Base-by-base conservation (phyloP, 1,140 invertebrate species). In the Bombus sylvicola region DNA sequence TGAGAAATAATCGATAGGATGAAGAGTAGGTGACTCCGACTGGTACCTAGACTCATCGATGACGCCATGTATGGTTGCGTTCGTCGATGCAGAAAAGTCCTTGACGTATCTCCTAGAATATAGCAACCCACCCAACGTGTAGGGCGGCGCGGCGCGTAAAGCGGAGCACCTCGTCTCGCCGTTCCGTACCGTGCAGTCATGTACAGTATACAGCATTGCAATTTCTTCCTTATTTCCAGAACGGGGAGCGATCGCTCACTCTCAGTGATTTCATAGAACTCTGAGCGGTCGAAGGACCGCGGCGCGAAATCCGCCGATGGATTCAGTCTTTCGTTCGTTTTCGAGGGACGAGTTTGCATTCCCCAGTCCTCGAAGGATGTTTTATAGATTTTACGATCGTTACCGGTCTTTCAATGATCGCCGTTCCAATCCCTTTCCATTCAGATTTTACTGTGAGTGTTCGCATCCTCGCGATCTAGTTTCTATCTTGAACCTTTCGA, bases 301-400 rank as follows among this genome's bases (percentile, higher is more conserved):
- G 78, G 15, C 66, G 79, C 74, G 75, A 53, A 39, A 37, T 9
- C n/a, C 66, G 39, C 9, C 81, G 57, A 91, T 91, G 87, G 85
- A 89, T 80, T 86, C 89, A 64, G 89, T 94, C 92, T 90, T 93
- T 91, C 88, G 94, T 93, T 91, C 92, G 93, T 47, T 95, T 93
- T 89, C 94, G 91, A 41, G 88, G 92, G 94, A 80, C 89, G 92
- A 39, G 92, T 28, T 90, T 12, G 87, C 89, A 31, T 92, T 94
- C 75, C 92, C 94, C 8, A 64, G 77, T 53, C 86, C 85, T 39
- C 80, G 83, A 62, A 92, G 72, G 73, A 95, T 95, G 95, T 93
- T 92, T 92, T 95, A 95, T 87, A 92, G 95, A 93, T 95, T 95
- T 80, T 95, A 95, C 89, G 94, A 95, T 89, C 93, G 94, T 25